These are phyloP conservation scores for Cephus sareptanus DNA, from an alignment of 2,888 invertebrate species.

Conservation along the genomic window DNA sequence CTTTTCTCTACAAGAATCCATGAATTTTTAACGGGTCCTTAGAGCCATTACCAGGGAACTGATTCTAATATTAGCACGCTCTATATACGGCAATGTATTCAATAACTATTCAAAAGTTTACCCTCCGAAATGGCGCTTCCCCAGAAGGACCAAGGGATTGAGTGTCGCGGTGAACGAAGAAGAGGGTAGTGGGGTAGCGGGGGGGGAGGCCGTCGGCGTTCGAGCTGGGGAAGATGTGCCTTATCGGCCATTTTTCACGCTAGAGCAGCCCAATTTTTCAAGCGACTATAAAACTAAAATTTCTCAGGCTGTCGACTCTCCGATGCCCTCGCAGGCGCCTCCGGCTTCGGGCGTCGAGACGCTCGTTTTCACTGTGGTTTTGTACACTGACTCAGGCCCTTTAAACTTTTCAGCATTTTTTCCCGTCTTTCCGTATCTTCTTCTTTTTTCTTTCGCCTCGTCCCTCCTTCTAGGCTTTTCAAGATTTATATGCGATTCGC, in stretches of 20 bases:
- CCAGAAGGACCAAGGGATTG: not conserved
- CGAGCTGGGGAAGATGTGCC: conserved; percentile 14
- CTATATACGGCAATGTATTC: conserved; percentile 31
- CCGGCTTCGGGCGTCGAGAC: not conserved
- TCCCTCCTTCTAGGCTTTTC: not conserved
- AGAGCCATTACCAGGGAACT: not conserved
- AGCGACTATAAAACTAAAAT: conserved; percentile 53
- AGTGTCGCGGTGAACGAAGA: not conserved
- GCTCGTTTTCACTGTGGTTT: not conserved
- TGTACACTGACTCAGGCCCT: conserved; percentile 8
- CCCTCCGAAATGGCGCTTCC: conserved; percentile 15
- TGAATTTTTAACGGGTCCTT: no score
- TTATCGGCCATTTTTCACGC: conserved; percentile 52
- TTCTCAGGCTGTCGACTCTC: conserved; percentile 44
- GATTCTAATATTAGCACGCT: not conserved
- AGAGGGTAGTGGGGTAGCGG: not conserved
- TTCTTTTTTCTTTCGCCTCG: not conserved
- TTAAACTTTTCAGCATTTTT: conserved; percentile 44
- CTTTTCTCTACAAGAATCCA: no score
- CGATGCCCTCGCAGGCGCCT: not conserved
- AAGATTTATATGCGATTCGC: no score
- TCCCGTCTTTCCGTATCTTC: conserved; percentile 18
- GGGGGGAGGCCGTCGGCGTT: conserved; percentile 15
- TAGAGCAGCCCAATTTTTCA: conserved; percentile 46
- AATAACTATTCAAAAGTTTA: conserved; percentile 60